Percentiles rank a stretch among this genome's conserved stretches.
phyloP scores from a whole-genome alignment of 2,888 invertebrate genomes.

The Amblyjoppa fuscipennis region DNA sequence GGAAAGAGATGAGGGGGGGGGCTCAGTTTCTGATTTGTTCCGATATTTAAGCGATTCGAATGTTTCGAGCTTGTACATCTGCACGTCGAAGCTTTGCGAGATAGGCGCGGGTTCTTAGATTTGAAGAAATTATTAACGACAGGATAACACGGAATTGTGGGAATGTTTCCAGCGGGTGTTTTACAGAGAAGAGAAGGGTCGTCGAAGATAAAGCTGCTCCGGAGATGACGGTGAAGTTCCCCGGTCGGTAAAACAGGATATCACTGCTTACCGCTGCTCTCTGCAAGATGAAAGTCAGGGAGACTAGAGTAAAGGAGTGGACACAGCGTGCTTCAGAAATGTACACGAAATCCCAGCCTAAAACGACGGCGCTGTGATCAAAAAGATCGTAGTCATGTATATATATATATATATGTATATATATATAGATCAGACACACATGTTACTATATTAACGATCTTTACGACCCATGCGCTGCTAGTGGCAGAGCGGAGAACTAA shows the following conservation, averaged over 20 bases:
- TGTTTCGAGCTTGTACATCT: slow-evolving; percentile 58
- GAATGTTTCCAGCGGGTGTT: not conserved
- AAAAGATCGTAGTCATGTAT: too few species aligned
- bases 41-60: slow-evolving; percentile 83
- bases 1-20: not conserved
- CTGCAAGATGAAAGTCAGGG: not conserved
- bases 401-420: too few species aligned
- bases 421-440: too few species aligned
- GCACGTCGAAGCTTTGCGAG: slow-evolving; percentile 3
- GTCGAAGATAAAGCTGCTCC: not conserved
- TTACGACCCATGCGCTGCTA: too few species aligned
- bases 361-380: too few species aligned
- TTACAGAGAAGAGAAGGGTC: not conserved
- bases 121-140: not conserved
- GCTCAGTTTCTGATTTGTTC: slow-evolving; percentile 83
- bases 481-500: too few species aligned
- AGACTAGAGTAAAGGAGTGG: too few species aligned
- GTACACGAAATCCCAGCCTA: too few species aligned
- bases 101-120: not conserved
- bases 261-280: not conserved
- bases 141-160: not conserved
- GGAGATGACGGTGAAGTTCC: not conserved
- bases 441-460: too few species aligned
- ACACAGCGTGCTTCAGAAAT: too few species aligned
- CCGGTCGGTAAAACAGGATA: not conserved